phyloP scores from a whole-genome alignment of 2,113 vertebrate species.

The Tychaedon coryphoeus region DNA sequence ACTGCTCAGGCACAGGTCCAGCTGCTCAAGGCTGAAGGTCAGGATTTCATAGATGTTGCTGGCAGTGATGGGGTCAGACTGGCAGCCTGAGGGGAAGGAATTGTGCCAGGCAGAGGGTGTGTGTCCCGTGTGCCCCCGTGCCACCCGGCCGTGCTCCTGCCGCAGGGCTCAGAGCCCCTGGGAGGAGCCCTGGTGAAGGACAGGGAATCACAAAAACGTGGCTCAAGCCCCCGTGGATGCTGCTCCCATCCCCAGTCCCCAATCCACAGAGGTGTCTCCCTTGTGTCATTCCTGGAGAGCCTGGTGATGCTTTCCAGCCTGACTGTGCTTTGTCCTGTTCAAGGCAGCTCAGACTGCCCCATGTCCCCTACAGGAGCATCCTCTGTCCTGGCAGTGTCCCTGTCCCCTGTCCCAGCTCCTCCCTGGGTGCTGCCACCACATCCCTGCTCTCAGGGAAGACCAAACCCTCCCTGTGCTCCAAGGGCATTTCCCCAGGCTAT shows the following conservation, averaged over 20 bases:
- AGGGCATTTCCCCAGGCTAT: not conserved
- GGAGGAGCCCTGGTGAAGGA: not conserved
- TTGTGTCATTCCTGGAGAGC: not conserved
- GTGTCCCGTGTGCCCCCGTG: not conserved
- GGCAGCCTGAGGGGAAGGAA: slow-evolving; percentile 17
- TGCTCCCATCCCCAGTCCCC: not conserved
- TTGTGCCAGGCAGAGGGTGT: rapidly evolving
- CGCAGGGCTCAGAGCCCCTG: not conserved
- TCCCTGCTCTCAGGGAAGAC: not conserved
- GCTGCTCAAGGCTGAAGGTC: not conserved
- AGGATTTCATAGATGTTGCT: not conserved
- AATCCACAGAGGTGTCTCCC: rapidly evolving
- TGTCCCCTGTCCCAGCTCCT: not conserved
- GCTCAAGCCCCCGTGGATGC: not conserved
- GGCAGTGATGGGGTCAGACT: not conserved
- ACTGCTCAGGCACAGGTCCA: slow-evolving; percentile 48
- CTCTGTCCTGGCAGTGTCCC: not conserved
- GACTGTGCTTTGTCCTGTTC: rapidly evolving
- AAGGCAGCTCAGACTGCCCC: not conserved
- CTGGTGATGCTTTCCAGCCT: not conserved
- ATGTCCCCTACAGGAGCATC: rapidly evolving
- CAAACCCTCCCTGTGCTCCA: rapidly evolving
- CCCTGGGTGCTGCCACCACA: rapidly evolving
- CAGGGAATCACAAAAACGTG: rapidly evolving
- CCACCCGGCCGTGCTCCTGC: not conserved